A percentile compares a stretch with the other conserved stretches of the same genome.
phyloP scores from a whole-genome alignment of 2,888 invertebrate genomes.

The Drosophila austrosaltans region DNA sequence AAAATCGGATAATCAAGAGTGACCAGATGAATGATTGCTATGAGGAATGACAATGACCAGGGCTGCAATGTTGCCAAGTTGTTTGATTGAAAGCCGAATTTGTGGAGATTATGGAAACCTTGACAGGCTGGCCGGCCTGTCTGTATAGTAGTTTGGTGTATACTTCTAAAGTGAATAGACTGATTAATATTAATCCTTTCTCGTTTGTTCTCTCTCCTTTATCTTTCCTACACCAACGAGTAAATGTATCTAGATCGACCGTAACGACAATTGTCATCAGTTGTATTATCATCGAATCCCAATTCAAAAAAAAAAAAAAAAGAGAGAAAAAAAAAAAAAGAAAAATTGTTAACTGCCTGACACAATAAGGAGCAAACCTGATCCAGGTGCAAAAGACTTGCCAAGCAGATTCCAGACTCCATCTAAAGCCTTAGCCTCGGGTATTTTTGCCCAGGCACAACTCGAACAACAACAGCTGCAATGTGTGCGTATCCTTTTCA shows the following conservation, averaged over 20 bases:
- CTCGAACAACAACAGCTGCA: slow-evolving; percentile 2
- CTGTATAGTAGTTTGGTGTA: not conserved
- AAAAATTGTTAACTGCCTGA: slow-evolving; percentile 59
- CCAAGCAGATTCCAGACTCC: not conserved
- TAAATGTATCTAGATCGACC: slow-evolving; percentile 30
- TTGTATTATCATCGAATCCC: slow-evolving; percentile 49
- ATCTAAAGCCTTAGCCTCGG: slow-evolving; percentile 8
- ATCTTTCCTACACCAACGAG: not conserved
- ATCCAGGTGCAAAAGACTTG: slow-evolving; percentile 3
- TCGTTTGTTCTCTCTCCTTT: slow-evolving; percentile 17
- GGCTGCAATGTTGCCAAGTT: too few species aligned
- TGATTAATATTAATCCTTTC: slow-evolving; percentile 9
- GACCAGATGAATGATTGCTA: too few species aligned
- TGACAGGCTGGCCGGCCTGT: not conserved
- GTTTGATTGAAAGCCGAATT: too few species aligned
- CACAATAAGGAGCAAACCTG: slow-evolving; percentile 7
- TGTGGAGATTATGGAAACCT: not conserved
- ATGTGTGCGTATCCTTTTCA: slow-evolving; percentile 3
- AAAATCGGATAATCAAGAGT: too few species aligned
- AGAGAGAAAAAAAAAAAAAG: slow-evolving; percentile 20
- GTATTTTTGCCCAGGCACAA: not conserved
- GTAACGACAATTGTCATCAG: slow-evolving; percentile 71
- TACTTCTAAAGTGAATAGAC: slow-evolving; percentile 2
- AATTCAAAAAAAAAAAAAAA: not conserved
- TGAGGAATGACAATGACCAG: too few species aligned